Evolutionary conservation across 2,888 invertebrate species (phyloP), one percentile per base, ranked within the genome.

Genomic region (Choristoneura rosaceana): DNA sequence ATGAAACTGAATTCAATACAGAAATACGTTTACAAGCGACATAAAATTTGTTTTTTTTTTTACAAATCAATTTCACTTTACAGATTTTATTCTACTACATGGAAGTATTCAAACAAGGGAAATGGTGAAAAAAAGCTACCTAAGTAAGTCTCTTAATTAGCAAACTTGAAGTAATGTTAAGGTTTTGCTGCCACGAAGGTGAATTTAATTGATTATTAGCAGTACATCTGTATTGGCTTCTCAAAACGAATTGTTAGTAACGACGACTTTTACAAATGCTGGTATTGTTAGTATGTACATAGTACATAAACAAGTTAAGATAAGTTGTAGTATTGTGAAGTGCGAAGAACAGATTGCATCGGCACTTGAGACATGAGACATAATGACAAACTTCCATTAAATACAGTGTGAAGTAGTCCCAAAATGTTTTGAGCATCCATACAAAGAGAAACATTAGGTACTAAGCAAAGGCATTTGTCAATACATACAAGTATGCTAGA

Each of bases 261-360:
- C 25, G 25, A 25, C 25, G 41, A 8, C 41, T 41, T 41, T 12
- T 4, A n/a, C 47, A 4, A 47, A 14, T 47, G 14, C n/a, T 47
- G 4, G 14, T 47, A 47, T n/a, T 43, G 43, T 43, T 34, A 3
- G 2, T 43, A 43, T 43, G 14, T 45, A 5, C 4, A 3, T 14
- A 47, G 47, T 47, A n/a, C 3, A 5, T 7, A 47, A 47, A 47
- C n/a, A 47, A 47, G 50, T 17, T 52, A 38, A 12, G 47, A 38
- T 10, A n/a, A 34, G 50, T 50, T 34, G 43, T 61, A 33, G 25
- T 50, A 52, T 12, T 17, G 17, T 1, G 17, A 34, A 43, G 15
- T 25, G 9, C 33, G n/a, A 70, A 47, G 58, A 70, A 64, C 17
- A 17, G 33, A 8, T 15, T 7, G 34, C 14, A 60, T 68, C n/a